Evolutionary conservation across 2,113 vertebrate genomes (phyloP), one percentile per base, ranked within the genome.

Genomic region (Trachemys scripta): DNA sequence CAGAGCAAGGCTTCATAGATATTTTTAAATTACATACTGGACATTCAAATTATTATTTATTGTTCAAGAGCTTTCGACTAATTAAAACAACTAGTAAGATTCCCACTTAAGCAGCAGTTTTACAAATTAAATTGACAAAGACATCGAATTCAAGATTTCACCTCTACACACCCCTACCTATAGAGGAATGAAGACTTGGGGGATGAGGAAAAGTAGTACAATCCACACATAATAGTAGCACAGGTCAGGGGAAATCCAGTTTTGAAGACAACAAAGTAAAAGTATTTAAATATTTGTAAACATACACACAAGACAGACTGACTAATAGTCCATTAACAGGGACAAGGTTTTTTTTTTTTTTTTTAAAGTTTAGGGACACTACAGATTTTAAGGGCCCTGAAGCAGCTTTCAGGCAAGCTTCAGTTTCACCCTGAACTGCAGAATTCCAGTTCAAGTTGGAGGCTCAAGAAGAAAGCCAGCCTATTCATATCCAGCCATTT

Each of bases 221-320:
- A 80, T 79, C 87, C 82, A 50, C 22, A 49, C 22, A 49, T 56
- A 79, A 80, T 29, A 94, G 85, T 83, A 80, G 29, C 4, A 29
- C 17, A 81, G 80, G 94, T 89, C 80, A 65, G 57, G 81, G 93
- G 81, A 95, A 76, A 96, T 93, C 95, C 50, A 85, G 87, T 96
- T 91, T 6, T 27, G 85, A 85, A 87, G 96, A 97, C 96, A 94
- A 95, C 91, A 97, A 97, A 84, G 96, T 87, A 83, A 85, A 96
- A 97, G 85, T 92, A 97, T 96, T 96, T 97, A 95, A 96, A 97
- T 96, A 96, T 95, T 93, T 96, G 93, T 87, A 93, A 95, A 92
- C 81, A 11, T 57, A 83, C 97, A 93, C 93, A 95, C 2, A 89
- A 91, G 91, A 96, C 95, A 95, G 89, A 72, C 45, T 22, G 96